phyloP scores from a whole-genome alignment of 1,140 invertebrate genomes.

The Eulimnadia texana region DNA sequence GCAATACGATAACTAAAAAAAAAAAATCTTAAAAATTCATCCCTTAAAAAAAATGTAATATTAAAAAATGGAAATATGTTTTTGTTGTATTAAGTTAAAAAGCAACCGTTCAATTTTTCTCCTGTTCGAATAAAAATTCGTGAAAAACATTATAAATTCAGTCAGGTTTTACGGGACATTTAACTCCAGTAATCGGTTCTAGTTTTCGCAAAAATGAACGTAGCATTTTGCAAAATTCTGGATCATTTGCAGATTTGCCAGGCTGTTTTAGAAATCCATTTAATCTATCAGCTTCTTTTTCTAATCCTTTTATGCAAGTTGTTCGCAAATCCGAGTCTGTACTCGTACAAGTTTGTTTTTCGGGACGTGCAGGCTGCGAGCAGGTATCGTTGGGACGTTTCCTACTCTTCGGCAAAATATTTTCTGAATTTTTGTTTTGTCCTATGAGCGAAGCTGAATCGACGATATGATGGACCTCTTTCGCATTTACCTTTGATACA shows the following conservation, averaged over 20 bases:
- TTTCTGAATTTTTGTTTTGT: too few relatives aligned
- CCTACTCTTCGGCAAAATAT: too few relatives aligned
- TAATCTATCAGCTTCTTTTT: too few relatives aligned
- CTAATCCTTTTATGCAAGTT: too few relatives aligned
- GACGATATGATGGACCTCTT: not conserved
- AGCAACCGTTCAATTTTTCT: not conserved
- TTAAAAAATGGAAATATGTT: not conserved
- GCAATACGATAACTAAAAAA: not conserved
- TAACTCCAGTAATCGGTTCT: not conserved
- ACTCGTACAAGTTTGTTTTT: too few relatives aligned
- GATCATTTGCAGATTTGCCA: not conserved
- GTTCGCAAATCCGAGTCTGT: too few relatives aligned
- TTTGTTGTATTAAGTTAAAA: not conserved
- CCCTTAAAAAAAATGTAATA: not conserved
- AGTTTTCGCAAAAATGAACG: not conserved
- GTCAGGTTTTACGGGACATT: not conserved
- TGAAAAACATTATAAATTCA: too few relatives aligned
- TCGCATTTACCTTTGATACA: not conserved
- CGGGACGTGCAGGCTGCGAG: too few relatives aligned
- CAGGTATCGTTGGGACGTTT: too few relatives aligned
- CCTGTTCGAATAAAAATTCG: too few relatives aligned
- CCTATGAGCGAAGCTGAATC: not conserved
- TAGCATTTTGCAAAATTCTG: not conserved
- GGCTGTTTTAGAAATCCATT: too few relatives aligned
- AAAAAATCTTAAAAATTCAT: not conserved